A percentile compares a stretch with the other conserved stretches of the same genome.
Conservation (phyloP, 2,888 invertebrate species). For the Ormyrus labotus region DNA sequence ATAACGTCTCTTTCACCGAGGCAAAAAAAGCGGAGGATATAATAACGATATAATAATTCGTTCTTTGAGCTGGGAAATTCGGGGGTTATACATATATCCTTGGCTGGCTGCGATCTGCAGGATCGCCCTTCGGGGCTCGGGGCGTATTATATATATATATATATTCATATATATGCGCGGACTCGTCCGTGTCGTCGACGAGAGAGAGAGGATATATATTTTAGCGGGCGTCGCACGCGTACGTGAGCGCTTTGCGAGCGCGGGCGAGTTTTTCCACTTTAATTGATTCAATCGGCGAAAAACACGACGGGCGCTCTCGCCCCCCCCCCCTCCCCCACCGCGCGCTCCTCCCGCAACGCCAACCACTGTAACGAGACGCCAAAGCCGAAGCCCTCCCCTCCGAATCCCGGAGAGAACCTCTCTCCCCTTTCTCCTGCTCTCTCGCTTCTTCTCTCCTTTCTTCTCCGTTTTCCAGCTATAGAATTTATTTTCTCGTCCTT, state of each 20-base stretch:
- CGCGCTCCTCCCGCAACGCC: slow-evolving; percentile 64
- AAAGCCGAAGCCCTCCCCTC: slow-evolving; percentile 63
- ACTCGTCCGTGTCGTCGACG: too few species aligned
- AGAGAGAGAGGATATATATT: slow-evolving; percentile 33
- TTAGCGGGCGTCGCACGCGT: slow-evolving; percentile 45
- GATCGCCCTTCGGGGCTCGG: too few species aligned
- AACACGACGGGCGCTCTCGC: slow-evolving; percentile 66
- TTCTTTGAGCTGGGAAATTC: too few species aligned
- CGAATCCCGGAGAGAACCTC: slow-evolving; percentile 25
- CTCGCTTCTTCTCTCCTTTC: slow-evolving; percentile 12
- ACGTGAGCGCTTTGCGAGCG: slow-evolving; percentile 58
- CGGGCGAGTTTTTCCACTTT: slow-evolving; percentile 71
- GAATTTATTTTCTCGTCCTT: too few species aligned
- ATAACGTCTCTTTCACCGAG: too few species aligned
- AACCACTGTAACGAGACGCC: slow-evolving; percentile 74
- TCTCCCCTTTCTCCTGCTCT: slow-evolving; percentile 47
- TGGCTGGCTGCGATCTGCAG: too few species aligned
- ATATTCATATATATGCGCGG: too few species aligned
- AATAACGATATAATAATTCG: not conserved
- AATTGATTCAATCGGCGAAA: slow-evolving; percentile 76
- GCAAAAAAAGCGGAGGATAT: too few species aligned
- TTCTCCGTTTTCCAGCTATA: not conserved
- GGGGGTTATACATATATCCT: too few species aligned
- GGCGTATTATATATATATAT: too few species aligned
- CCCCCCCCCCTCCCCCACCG: slow-evolving; percentile 56